Base-by-base conservation (phyloP, 2,888 invertebrate genomes). In the Steinernema hermaphroditum region DNA sequence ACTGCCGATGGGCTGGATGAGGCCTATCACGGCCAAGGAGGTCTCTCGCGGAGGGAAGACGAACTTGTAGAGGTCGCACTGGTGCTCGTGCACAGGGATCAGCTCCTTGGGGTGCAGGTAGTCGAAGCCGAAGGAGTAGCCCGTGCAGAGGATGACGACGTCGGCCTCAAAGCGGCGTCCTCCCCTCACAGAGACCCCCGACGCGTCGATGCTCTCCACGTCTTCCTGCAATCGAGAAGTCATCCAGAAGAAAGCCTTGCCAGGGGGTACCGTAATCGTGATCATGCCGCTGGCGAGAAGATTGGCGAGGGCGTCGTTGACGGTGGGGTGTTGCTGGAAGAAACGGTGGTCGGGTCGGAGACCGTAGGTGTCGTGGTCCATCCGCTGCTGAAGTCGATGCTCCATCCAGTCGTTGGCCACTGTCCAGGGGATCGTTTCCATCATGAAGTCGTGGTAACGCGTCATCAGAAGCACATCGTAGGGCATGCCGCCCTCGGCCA, bases 1-100 rank as follows among this genome's bases (percentile, higher is more conserved):
- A 14, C 88, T 86, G 0, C 89, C 89, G 57, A 88, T 87, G 2
- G 88, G 87, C 74, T 89, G 89, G 37, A 89, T 86, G 19, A 88
- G 80, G 0, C 88, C 86, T 41, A 86, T 84, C 14, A 85, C 80
- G 1, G 87, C 87, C 34, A 89, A 77, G 6, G 85, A 84, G 12
- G 77, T 72, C 68, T 78, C 74, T 19, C 78, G 69, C 16, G 87
- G 86, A 0, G 88, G 88, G 75, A 87, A 88, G 72, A 88, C 86
- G 75, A 85, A 88, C 78, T 88, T 87, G 85, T 87, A 89, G 37
- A 89, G 81, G 2, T 80, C 77, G 0, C 85, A 85, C 44, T 85
- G 79, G 76, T 88, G 88, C 68, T 87, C 81, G 75, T 79, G 78
- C 22, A 85, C 80, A 1, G 81, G 77, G 24, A 86, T 72, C 19